Evolutionary conservation across 2,797 vertebrate species (phyloP), one percentile per base, ranked within the genome.

Genomic region (Intellagama lesueurii): DNA sequence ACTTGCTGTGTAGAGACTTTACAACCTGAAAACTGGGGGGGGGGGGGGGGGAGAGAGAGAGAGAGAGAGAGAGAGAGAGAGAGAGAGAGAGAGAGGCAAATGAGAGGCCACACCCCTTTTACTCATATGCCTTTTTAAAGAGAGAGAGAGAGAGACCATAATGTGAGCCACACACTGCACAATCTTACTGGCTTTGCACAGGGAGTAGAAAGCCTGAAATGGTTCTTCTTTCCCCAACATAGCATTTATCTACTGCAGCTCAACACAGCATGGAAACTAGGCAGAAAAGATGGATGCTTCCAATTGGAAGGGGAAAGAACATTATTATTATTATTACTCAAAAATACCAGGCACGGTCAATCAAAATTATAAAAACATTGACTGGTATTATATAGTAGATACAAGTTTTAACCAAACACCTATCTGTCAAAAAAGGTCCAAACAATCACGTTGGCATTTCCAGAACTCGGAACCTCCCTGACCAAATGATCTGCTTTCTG

Each of bases 11-110:
- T 88, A 98, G 97, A 93, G 95, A 96, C 95, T 98, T 97, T 92
- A 98, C 97, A 94, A 98, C 98, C 95, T 98, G 98, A 96, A 98
- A 99, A 97, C 98, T 98, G 91, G 68, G 17, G 86, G 19, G 40
- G 3, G 52, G 14, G 14, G 14, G 14, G 3, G 12, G 1, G 12
- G 52, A 77, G 24, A 90, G 26, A 56, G 5, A 69, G 77, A 17
- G 68, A 49, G 32, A 49, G 32, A 83, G 4, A 56, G 1, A n/a
- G 3, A 64, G 12, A 52, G 12, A 52, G 2, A 52, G 1, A 52
- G 52, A 52, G 9, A 77, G 24, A 90, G 26, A 56, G 5, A 69
- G 77, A 17, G 68, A 49, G 32, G 79, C 28, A 56, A 75, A 66
- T 68, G 35, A 69, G 14, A 78, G 28, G n/a, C 5, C 3, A 49